Conservation (phyloP, 2,113 vertebrate genomes). For the Pedionomus torquatus region DNA sequence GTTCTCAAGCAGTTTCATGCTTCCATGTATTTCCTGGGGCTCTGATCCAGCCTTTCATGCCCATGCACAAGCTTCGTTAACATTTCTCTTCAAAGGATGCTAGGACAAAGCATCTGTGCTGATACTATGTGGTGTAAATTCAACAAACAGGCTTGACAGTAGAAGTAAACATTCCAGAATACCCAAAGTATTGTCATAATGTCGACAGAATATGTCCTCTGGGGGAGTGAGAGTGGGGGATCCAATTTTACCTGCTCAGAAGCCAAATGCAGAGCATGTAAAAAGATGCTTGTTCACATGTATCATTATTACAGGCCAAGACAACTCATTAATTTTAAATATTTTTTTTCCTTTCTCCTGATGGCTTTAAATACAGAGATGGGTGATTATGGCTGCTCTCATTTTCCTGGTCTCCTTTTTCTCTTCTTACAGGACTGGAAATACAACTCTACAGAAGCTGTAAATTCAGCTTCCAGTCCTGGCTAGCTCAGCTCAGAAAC, state of each 20-base stretch:
- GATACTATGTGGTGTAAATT: background rate
- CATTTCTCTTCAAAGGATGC: background rate
- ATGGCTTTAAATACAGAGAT: background rate
- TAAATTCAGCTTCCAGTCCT: constrained; percentile 19
- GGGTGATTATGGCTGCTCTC: rapidly evolving
- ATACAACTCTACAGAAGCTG: background rate
- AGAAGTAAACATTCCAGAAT: background rate
- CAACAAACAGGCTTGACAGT: background rate
- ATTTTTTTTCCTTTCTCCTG: background rate
- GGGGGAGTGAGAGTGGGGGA: background rate
- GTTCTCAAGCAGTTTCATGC: constrained; percentile 32
- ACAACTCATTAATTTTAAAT: background rate
- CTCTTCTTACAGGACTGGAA: background rate
- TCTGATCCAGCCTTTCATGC: background rate
- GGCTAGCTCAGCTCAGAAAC: background rate
- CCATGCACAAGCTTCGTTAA: background rate
- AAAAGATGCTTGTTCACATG: background rate
- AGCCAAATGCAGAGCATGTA: background rate
- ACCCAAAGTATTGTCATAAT: background rate
- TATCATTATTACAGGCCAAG: background rate
- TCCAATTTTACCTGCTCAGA: background rate
- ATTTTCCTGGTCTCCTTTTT: background rate
- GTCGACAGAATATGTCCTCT: background rate
- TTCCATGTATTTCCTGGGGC: constrained; percentile 41
- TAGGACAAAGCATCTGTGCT: background rate